phyloP scores from a whole-genome alignment of 2,888 invertebrate species.

The Orthosia cruda region DNA sequence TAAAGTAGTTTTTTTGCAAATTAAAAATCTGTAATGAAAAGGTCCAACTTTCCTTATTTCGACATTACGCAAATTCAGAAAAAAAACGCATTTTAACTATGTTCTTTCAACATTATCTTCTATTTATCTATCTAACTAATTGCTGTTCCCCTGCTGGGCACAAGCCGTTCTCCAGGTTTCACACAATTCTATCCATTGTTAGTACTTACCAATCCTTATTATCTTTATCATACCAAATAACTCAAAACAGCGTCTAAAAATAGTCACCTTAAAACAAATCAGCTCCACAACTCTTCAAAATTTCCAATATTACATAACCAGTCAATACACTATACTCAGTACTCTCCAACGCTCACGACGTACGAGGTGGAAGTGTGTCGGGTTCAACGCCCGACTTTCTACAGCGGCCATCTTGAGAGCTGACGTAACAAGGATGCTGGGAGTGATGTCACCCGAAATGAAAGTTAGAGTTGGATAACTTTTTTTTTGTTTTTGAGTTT shows the following conservation, averaged over 20 bases:
- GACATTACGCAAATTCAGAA: too few relatives aligned
- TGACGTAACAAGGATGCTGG: slow-evolving; percentile 82
- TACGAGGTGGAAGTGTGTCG: slow-evolving; percentile 68
- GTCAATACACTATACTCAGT: slow-evolving; percentile 35
- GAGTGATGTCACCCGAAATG: slow-evolving; percentile 77
- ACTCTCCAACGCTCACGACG: slow-evolving; percentile 39
- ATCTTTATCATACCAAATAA: background rate
- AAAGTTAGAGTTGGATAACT: slow-evolving; percentile 67
- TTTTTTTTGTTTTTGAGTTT: slow-evolving; percentile 51
- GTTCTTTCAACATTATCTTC: too few relatives aligned
- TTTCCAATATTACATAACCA: slow-evolving; percentile 51
- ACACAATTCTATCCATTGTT: background rate
- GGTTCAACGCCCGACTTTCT: slow-evolving; percentile 84
- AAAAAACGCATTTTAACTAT: too few relatives aligned
- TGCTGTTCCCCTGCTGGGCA: too few relatives aligned
- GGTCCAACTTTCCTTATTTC: too few relatives aligned
- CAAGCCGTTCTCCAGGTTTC: background rate
- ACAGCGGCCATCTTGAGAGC: slow-evolving; percentile 73
- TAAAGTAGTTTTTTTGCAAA: too few relatives aligned
- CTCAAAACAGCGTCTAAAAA: background rate
- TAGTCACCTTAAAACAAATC: background rate
- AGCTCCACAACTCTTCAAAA: slow-evolving; percentile 6
- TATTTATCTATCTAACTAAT: too few relatives aligned
- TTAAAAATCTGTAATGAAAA: too few relatives aligned
- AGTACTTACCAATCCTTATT: background rate